phyloP scores from a whole-genome alignment of 2,113 vertebrate species.

The Phrynocephalus versicolor region DNA sequence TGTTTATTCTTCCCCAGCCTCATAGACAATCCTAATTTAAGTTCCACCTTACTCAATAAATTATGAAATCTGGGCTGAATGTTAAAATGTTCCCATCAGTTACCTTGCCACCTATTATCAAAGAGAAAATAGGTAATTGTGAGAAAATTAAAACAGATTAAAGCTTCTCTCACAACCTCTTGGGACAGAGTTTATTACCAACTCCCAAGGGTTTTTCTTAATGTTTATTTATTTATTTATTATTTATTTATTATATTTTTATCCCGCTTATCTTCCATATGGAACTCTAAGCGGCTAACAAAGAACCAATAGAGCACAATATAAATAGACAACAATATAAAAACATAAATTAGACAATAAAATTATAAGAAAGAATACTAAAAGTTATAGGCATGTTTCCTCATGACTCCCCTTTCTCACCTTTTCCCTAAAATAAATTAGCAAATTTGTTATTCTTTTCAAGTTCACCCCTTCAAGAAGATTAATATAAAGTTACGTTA shows the following conservation, averaged over 20 bases:
- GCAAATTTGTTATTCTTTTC: constrained; percentile 34
- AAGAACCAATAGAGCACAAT: no score
- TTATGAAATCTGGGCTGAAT: constrained; percentile 50
- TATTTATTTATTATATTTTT: no score
- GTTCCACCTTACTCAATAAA: constrained; percentile 63
- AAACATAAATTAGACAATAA: no score
- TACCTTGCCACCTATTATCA: constrained; percentile 52
- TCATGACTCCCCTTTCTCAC: constrained; percentile 61
- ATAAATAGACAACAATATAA: no score
- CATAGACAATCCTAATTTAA: constrained; percentile 42
- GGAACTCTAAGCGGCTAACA: no score
- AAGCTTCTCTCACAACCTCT: constrained; percentile 56
- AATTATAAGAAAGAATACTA: no score
- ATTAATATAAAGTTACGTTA: constrained; percentile 64
- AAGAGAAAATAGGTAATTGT: constrained; percentile 50
- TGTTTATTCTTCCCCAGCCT: constrained; percentile 31
- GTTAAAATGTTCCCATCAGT: constrained; percentile 56
- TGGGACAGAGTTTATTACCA: constrained; percentile 52
- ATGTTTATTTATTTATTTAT: no score
- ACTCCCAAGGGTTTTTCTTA: constrained; percentile 54
- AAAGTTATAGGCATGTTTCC: no score
- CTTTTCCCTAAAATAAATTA: constrained; percentile 64
- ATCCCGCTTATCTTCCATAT: no score
- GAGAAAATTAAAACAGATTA: constrained; percentile 59
- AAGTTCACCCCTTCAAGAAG: constrained; percentile 62